Conservation (phyloP, 1,140 invertebrate species). For the Rhyzopertha dominica region DNA sequence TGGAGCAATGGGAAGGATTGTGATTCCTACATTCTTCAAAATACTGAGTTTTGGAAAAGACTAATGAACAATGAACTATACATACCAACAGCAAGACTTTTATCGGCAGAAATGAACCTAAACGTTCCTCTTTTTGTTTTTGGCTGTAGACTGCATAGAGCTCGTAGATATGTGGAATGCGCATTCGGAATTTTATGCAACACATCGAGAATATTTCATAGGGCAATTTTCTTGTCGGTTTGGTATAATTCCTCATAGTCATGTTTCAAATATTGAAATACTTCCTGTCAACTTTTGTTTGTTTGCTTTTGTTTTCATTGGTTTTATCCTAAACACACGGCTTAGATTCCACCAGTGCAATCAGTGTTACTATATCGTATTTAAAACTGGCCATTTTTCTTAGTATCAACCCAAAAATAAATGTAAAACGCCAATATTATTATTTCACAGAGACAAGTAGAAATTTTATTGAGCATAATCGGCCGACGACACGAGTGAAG, state of each 20-base stretch:
- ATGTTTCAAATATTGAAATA: constrained; percentile 12
- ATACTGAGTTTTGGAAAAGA: constrained; percentile 13
- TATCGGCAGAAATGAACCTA: constrained; percentile 7
- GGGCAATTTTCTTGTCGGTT: too few relatives aligned
- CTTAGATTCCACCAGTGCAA: constrained; percentile 14
- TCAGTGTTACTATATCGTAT: constrained; percentile 12
- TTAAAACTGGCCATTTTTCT: constrained; percentile 8
- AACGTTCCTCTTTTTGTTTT: constrained; percentile 28
- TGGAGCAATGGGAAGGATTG: constrained; percentile 37
- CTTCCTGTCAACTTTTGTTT: constrained; percentile 12
- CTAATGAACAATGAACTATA: constrained; percentile 3
- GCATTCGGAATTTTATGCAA: constrained; percentile 20
- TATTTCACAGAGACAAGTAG: constrained; percentile 1
- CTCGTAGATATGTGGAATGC: constrained; percentile 25
- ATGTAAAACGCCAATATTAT: constrained; percentile 2
- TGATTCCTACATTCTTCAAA: constrained; percentile 16
- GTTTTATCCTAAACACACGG: constrained; percentile 14
- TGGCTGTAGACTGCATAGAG: constrained; percentile 44
- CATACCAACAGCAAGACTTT: constrained; percentile 13
- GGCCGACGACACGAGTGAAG: not conserved
- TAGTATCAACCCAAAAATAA: too few relatives aligned
- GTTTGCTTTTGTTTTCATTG: constrained; percentile 9
- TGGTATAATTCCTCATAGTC: too few relatives aligned
- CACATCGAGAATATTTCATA: too few relatives aligned
- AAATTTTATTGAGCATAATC: not conserved